These are phyloP conservation scores for Tenthredo scrophulariae DNA, from an alignment of 2,888 invertebrate genomes.

Conservation along the genomic window DNA sequence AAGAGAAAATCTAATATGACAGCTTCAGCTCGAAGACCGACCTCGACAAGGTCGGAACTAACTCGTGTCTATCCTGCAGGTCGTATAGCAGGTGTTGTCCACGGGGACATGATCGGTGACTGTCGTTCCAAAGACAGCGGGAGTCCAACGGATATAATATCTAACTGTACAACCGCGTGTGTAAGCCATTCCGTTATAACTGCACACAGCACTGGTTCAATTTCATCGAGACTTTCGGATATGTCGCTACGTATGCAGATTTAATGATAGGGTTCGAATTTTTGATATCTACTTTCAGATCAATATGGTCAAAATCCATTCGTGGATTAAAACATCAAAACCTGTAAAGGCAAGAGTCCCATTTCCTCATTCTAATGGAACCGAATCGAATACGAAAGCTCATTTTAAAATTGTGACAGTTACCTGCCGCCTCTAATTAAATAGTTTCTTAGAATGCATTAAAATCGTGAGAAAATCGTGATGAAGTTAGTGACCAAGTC, in stretches of 20 bases:
- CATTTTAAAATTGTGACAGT: background rate
- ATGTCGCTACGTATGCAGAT: background rate
- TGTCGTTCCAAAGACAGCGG: constrained; percentile 43
- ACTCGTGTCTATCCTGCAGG: constrained; percentile 34
- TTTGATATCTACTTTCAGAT: background rate
- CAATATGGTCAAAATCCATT: background rate
- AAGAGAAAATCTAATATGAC: constrained; percentile 24
- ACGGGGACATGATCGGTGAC: constrained; percentile 48
- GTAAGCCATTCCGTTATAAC: constrained; percentile 42
- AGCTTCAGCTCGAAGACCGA: constrained; percentile 10
- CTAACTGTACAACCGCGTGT: constrained; percentile 5
- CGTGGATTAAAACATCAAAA: background rate
- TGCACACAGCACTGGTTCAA: background rate
- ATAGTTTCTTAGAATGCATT: background rate
- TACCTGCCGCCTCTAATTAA: background rate
- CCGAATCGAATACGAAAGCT: background rate
- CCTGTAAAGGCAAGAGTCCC: background rate
- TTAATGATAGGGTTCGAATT: background rate
- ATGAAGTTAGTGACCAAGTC: background rate
- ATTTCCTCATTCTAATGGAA: background rate
- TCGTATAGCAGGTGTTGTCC: constrained; percentile 49
- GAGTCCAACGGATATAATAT: constrained; percentile 22
- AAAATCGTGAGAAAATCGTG: constrained; percentile 34
- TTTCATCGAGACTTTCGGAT: background rate
- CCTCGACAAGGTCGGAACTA: constrained; percentile 46